Evolutionary conservation across 92 coral and sea anemone species (phyloP).

Genomic region (Heteractis magnifica): DNA sequence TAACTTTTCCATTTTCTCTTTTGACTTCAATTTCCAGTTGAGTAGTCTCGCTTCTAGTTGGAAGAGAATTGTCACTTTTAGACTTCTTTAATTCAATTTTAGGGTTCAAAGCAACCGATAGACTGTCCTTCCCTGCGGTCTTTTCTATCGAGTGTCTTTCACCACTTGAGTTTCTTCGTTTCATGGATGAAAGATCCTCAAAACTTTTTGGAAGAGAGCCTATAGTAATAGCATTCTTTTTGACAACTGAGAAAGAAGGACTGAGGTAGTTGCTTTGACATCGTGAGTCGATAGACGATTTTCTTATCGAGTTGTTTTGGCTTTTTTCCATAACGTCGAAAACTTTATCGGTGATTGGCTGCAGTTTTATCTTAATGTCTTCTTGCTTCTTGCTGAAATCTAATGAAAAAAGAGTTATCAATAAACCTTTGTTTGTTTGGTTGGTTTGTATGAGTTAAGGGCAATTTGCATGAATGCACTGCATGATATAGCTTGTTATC

Average conservation of each 20-base stretch:
- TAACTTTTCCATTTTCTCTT: constrained; percentile 35
- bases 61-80: constrained; percentile 17
- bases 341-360: constrained; percentile 59
- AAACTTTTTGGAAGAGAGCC: constrained; percentile 63
- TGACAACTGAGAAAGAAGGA: constrained; percentile 75
- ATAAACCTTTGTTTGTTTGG: too few species aligned
- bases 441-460: too few species aligned
- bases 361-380: constrained; percentile 61
- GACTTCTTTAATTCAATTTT: constrained; percentile 14
- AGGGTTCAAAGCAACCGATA: neutral
- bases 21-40: constrained; percentile 24
- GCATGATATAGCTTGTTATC: too few species aligned
- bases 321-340: constrained; percentile 33
- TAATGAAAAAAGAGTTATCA: neutral
- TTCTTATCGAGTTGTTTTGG: neutral
- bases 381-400: constrained; percentile 49
- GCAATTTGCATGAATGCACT: too few species aligned
- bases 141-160: constrained; percentile 22
- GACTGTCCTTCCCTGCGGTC: constrained; percentile 15
- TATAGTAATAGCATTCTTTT: constrained; percentile 67
- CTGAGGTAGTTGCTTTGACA: constrained; percentile 18
- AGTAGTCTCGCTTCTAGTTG: neutral
- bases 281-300: constrained; percentile 20
- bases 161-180: neutral
- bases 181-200: constrained; percentile 6